A percentile compares a stretch with the other conserved stretches of the same genome.
phyloP scores from a whole-genome alignment of 2,797 vertebrate genomes.

The Chloroceryle amazona region DNA sequence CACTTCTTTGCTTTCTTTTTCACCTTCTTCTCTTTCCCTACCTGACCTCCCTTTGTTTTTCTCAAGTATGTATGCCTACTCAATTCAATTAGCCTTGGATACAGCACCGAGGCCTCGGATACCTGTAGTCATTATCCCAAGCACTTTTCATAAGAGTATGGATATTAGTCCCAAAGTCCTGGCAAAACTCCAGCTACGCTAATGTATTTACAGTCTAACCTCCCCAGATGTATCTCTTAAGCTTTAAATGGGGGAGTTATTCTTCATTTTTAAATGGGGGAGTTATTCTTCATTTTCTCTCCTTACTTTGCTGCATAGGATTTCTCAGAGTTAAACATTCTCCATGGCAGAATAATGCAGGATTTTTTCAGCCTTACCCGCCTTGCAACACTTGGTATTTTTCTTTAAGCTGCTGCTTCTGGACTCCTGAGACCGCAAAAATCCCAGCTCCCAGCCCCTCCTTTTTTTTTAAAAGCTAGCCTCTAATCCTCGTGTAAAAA shows the following conservation, averaged over 20 bases:
- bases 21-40: slow-evolving; percentile 44
- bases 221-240: slow-evolving; percentile 22
- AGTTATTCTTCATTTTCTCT: slow-evolving; percentile 31
- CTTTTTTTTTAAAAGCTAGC: slow-evolving; percentile 11
- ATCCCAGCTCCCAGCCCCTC: background rate
- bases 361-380: background rate
- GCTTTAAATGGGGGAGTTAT: slow-evolving; percentile 37
- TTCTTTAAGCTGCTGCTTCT: slow-evolving; percentile 54
- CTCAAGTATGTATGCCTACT: slow-evolving; percentile 51
- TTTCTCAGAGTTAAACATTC: slow-evolving; percentile 34
- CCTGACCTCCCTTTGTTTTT: slow-evolving; percentile 41
- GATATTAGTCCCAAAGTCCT: slow-evolving; percentile 69
- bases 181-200: slow-evolving; percentile 62
- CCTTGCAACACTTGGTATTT: slow-evolving; percentile 49
- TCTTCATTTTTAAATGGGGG: slow-evolving; percentile 50
- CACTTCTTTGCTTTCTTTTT: slow-evolving; percentile 20
- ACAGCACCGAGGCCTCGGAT: slow-evolving; percentile 8
- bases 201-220: slow-evolving; percentile 56
- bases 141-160: slow-evolving; percentile 62
- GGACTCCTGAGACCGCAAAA: slow-evolving; percentile 53
- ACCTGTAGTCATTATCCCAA: slow-evolving; percentile 63
- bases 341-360: slow-evolving; percentile 16
- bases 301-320: background rate
- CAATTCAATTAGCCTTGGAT: slow-evolving; percentile 70
- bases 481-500: slow-evolving; percentile 53